Evolutionary conservation across 1,140 invertebrate genomes (phyloP).

Genomic region (Drosophila setifemur): DNA sequence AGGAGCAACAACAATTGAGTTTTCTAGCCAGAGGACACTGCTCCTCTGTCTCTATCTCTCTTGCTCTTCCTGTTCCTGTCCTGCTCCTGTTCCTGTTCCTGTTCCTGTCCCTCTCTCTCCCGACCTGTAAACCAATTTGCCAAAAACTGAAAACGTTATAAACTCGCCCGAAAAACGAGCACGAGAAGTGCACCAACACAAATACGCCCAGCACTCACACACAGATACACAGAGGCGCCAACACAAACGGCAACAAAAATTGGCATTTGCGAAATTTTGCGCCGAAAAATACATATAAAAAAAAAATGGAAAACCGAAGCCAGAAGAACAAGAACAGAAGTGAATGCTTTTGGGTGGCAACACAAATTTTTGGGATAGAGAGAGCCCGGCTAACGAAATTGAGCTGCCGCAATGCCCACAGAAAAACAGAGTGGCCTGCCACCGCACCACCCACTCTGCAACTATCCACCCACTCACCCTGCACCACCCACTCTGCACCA

Average conservation of each 20-base stretch:
- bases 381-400: conserved; percentile 24
- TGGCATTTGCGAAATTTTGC: conserved; percentile 29
- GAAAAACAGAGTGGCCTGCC: not conserved
- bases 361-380: conserved; percentile 10
- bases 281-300: not conserved
- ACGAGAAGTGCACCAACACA: conserved; percentile 4
- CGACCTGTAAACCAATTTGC: conserved; percentile 52
- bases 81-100: no score
- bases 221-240: not conserved
- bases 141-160: conserved; percentile 39
- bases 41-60: no score
- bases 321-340: not conserved
- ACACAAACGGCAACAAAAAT: conserved; percentile 47
- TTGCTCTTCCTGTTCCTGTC: no score
- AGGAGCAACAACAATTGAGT: not conserved
- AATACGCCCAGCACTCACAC: not conserved
- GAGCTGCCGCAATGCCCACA: conserved; percentile 29
- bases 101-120: not conserved
- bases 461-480: not conserved
- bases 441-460: not conserved
- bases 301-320: not conserved
- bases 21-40: conserved; percentile 24
- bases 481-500: not conserved
- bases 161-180: conserved; percentile 15
- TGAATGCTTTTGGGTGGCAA: no score